These are phyloP conservation scores for Hermatobates lingyangjiaoensis DNA, from an alignment of 1,140 invertebrate species.

Conservation along the genomic window DNA sequence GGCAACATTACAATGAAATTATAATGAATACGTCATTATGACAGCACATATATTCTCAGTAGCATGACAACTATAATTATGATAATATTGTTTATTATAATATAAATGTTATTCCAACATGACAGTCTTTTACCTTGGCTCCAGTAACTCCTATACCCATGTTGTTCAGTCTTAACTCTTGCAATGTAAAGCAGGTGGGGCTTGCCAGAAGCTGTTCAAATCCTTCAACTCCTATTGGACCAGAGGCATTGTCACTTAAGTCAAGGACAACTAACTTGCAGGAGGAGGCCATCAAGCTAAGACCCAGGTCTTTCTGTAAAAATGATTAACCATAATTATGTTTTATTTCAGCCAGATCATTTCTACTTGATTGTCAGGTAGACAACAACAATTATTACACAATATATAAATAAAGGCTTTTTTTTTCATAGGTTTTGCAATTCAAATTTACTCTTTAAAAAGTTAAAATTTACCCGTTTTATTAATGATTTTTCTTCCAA, in stretches of 20 bases:
- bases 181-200: slow-evolving; percentile 57
- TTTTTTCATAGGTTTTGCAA: no score
- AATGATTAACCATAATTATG: not conserved
- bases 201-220: slow-evolving; percentile 70
- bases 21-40: not conserved
- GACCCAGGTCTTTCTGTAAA: slow-evolving; percentile 50
- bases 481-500: no score
- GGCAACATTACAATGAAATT: not conserved
- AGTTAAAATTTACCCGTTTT: no score
- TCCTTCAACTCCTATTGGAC: slow-evolving; percentile 83
- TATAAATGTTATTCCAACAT: not conserved
- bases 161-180: slow-evolving; percentile 77
- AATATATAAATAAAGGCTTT: no score
- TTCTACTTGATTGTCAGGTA: no score
- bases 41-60: not conserved
- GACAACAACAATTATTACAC: no score
- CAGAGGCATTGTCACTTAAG: slow-evolving; percentile 95
- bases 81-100: not conserved
- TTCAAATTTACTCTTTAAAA: no score
- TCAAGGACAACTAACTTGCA: slow-evolving; percentile 71
- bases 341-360: not conserved
- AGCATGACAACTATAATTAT: not conserved
- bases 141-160: slow-evolving; percentile 87
- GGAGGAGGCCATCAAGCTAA: slow-evolving; percentile 57
- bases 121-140: slow-evolving; percentile 35